Conservation (phyloP, 1,140 invertebrate species). For the Cepaea nemoralis region DNA sequence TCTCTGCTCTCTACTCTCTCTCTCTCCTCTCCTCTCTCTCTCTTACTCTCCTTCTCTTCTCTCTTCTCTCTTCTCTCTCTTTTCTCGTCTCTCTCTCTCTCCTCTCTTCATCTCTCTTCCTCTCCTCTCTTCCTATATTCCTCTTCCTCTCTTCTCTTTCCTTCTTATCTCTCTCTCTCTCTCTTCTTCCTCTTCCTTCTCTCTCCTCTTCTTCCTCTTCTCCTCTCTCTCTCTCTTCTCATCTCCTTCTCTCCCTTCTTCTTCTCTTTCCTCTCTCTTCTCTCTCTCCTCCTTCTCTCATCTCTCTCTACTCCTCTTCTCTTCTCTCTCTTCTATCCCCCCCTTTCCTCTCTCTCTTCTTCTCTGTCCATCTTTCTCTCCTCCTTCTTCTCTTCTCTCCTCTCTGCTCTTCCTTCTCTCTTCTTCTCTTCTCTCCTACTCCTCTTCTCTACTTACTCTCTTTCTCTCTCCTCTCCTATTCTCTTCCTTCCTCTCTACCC, state of each 20-base stretch:
- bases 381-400: too few species aligned
- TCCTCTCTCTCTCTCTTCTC: too few species aligned
- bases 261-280: too few species aligned
- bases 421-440: neutral
- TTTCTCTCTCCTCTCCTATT: neutral
- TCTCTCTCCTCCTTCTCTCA: too few species aligned
- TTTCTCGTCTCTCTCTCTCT: neutral
- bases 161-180: too few species aligned
- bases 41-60: neutral
- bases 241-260: too few species aligned
- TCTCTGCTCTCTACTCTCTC: too few species aligned
- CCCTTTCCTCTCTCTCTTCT: neutral
- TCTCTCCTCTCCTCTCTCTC: too few species aligned
- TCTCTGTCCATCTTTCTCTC: neutral
- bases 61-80: slow-evolving; percentile 2
- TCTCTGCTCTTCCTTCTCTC: neutral
- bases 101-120: neutral
- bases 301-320: too few species aligned
- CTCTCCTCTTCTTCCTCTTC: too few species aligned
- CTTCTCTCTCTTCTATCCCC: neutral
- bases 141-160: too few species aligned
- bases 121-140: neutral
- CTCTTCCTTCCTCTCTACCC: slow-evolving; percentile 3
- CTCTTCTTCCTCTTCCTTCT: too few species aligned
- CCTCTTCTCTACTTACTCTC: neutral